A percentile compares a stretch with the other conserved stretches of the same genome.
phyloP scores from a whole-genome alignment of 2,888 invertebrate genomes.

The Latrodectus hesperus region DNA sequence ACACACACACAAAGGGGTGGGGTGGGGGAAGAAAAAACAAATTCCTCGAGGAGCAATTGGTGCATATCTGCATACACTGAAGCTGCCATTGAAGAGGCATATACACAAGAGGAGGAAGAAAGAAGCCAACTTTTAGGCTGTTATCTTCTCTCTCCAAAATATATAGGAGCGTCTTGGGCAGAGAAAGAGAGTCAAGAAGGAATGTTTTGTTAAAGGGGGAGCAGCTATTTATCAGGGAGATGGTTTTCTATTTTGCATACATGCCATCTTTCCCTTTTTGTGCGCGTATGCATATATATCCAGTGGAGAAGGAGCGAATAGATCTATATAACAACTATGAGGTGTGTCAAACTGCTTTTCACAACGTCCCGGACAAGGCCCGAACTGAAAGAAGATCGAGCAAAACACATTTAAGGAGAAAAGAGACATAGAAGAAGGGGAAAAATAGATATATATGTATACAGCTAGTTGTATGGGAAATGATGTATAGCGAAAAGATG shows the following conservation, averaged over 20 bases:
- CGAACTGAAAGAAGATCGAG: conserved; percentile 61
- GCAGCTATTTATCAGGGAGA: conserved; percentile 67
- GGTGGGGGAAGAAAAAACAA: conserved; percentile 44
- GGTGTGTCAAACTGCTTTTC: conserved; percentile 69
- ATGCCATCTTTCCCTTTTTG: conserved; percentile 56
- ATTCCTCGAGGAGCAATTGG: conserved; percentile 67
- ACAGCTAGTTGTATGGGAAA: conserved; percentile 59
- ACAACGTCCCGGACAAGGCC: conserved; percentile 45
- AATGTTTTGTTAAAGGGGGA: conserved; percentile 63
- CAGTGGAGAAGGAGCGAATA: conserved; percentile 36
- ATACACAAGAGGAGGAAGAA: conserved; percentile 28
- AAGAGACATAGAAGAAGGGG: conserved; percentile 3
- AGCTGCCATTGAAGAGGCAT: conserved; percentile 46
- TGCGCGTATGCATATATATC: conserved; percentile 41
- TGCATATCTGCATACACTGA: conserved; percentile 67
- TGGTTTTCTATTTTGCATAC: conserved; percentile 69
- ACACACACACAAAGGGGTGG: conserved; percentile 35
- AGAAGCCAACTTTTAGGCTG: conserved; percentile 50
- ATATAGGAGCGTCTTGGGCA: conserved; percentile 4
- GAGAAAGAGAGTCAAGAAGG: conserved; percentile 9
- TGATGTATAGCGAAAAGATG: conserved; percentile 68
- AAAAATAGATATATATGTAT: conserved; percentile 18
- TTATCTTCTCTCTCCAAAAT: conserved; percentile 47
- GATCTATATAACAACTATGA: conserved; percentile 64
- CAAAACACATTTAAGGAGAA: conserved; percentile 59